Conservation (phyloP, 2,888 invertebrate species). For the Julus scandinavius region DNA sequence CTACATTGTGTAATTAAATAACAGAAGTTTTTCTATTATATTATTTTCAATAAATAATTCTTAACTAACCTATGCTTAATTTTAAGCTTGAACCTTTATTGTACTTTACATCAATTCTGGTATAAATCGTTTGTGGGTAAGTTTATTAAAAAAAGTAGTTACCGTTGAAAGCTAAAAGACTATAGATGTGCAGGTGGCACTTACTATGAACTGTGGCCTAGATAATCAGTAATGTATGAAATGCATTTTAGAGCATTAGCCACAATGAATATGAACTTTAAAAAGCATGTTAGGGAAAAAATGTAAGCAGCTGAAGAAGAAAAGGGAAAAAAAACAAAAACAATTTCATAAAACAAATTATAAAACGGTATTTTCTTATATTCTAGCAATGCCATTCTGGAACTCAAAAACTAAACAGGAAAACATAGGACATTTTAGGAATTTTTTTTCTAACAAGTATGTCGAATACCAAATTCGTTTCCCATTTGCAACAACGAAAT, state of each 20-base stretch:
- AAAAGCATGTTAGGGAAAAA: background rate
- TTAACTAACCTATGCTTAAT: background rate
- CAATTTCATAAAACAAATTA: background rate
- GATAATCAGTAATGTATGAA: conserved; percentile 1
- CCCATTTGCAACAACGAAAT: background rate
- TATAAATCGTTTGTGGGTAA: background rate
- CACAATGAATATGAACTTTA: background rate
- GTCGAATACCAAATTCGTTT: background rate
- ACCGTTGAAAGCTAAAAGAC: background rate
- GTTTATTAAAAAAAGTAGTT: background rate
- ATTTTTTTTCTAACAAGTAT: background rate
- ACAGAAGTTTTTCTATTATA: too few relatives aligned
- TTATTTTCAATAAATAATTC: too few relatives aligned
- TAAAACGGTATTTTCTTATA: background rate
- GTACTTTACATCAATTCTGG: background rate
- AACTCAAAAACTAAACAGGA: background rate
- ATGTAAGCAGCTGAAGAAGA: background rate
- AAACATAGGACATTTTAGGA: background rate
- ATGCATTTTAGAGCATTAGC: background rate
- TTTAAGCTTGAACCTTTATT: background rate
- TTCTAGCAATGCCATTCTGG: background rate
- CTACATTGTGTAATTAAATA: too few relatives aligned
- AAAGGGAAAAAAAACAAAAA: background rate
- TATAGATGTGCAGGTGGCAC: background rate
- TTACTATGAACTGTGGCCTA: background rate